Evolutionary conservation across 2,888 invertebrate species (phyloP).

Genomic region (Chironomus tentans): DNA sequence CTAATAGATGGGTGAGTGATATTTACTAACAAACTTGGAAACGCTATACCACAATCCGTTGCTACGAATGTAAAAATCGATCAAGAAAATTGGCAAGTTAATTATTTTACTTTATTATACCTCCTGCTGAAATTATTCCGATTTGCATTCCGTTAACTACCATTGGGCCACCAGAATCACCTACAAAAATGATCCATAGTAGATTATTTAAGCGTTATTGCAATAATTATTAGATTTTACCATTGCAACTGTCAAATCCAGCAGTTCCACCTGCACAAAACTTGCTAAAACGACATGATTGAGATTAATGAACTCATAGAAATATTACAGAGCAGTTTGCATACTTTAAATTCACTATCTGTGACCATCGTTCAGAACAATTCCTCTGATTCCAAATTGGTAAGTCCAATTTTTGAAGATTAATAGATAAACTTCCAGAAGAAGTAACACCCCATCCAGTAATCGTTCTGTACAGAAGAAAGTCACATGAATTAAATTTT

Average conservation of each 20-base stretch:
- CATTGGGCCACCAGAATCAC: background rate
- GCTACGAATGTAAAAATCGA: background rate
- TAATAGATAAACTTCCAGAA: background rate
- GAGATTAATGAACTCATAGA: too few relatives aligned
- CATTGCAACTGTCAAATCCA: constrained; percentile 12
- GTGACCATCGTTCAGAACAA: background rate
- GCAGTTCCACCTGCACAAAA: constrained; percentile 18
- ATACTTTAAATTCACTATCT: constrained; percentile 1
- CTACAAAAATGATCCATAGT: background rate
- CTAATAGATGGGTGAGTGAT: constrained; percentile 6
- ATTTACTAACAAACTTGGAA: constrained; percentile 15
- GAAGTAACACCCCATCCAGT: background rate
- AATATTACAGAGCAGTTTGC: background rate
- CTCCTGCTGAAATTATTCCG: background rate
- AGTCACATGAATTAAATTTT: background rate
- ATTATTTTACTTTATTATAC: background rate
- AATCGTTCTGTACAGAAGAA: background rate
- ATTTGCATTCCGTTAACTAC: constrained; percentile 6
- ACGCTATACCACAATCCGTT: constrained; percentile 11
- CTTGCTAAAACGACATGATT: background rate
- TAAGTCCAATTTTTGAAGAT: constrained; percentile 8
- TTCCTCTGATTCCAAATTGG: constrained; percentile 10
- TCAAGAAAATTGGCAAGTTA: background rate
- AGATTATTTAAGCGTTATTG: background rate
- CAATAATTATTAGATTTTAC: background rate